Conservation (phyloP, 2,888 invertebrate genomes). For the Sphaerophoria taeniata region DNA sequence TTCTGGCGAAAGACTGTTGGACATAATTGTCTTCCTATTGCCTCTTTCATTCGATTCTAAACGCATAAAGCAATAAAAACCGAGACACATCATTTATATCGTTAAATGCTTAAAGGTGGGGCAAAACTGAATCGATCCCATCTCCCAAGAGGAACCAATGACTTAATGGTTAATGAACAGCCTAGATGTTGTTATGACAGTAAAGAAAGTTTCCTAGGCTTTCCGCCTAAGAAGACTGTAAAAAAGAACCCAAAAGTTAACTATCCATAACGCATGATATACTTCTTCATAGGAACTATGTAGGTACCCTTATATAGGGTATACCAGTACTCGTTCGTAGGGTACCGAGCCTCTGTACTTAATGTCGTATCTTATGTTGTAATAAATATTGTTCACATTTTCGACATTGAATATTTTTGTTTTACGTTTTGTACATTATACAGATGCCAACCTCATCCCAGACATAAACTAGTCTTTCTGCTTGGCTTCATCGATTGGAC, state of each 20-base stretch:
- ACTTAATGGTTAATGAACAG: conserved; percentile 16
- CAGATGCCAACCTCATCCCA: conserved; percentile 51
- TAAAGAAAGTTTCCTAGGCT: conserved; percentile 22
- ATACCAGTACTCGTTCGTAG: too few species aligned
- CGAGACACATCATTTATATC: not conserved
- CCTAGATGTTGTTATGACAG: not conserved
- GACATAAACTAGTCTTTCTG: conserved; percentile 61
- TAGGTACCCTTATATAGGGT: conserved; percentile 13
- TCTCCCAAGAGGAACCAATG: not conserved
- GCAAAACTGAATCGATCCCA: conserved; percentile 16
- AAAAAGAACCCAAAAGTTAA: conserved; percentile 55
- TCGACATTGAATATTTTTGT: conserved; percentile 43
- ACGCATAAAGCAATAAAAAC: too few species aligned
- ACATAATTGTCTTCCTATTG: too few species aligned
- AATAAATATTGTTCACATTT: conserved; percentile 42
- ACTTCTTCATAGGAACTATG: not conserved
- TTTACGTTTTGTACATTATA: not conserved
- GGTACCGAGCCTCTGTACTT: conserved; percentile 2
- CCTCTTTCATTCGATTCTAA: too few species aligned
- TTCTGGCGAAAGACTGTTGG: too few species aligned
- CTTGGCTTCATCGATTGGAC: conserved; percentile 57
- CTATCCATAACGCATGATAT: conserved; percentile 68
- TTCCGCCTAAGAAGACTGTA: not conserved
- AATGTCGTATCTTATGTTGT: conserved; percentile 8
- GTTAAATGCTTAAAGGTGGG: conserved; percentile 32